Evolutionary conservation across 2,797 vertebrate genomes (phyloP), one percentile per base, ranked within the genome.

Genomic region (Xyrichtys novacula): DNA sequence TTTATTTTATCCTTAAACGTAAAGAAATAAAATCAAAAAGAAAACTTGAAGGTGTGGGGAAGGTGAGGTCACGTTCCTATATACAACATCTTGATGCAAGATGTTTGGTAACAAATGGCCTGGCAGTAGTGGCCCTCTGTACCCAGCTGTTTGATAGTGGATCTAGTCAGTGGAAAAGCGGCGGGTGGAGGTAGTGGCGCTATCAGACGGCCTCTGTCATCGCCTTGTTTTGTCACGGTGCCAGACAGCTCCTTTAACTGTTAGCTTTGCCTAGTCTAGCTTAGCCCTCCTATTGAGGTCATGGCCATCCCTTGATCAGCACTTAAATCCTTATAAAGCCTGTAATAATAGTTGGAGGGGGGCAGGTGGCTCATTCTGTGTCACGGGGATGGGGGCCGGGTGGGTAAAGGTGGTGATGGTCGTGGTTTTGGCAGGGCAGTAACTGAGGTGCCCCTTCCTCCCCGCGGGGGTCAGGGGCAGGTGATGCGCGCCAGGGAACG

Each of bases 311-410:
- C 73, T 71, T 80, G 88, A 89, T 91, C 85, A 86, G 71, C 85
- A 55, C 83, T 78, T 81, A 90, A 92, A 88, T 67, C 91, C 88
- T 84, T 89, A 91, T 91, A 92, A 93, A 93, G 89, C 84, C 90
- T 86, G 83, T 82, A 83, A 89, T 88, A 85, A 90, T 83, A 89
- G 78, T 74, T 75, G 81, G 36, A 57, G 49, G 57, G 55, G 71
- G 57, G 19, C 58, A 43, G 53, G 83, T 88, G 86, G 76, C 57
- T 80, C 68, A 72, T 74, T 84, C 62, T 90, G 71, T 79, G 62
- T 73, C 71, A 79, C 19, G 20, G 53, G 48, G 63, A 61, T 42
- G 42, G 31, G 52, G 44, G 31, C 31, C 40, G 71, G 32, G 34
- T 40, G 56, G 52, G 50, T 28, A 59, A 57, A 62, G 63, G 60